Evolutionary conservation across 2,797 vertebrate genomes (phyloP).

Genomic region (Sus cebifrons): DNA sequence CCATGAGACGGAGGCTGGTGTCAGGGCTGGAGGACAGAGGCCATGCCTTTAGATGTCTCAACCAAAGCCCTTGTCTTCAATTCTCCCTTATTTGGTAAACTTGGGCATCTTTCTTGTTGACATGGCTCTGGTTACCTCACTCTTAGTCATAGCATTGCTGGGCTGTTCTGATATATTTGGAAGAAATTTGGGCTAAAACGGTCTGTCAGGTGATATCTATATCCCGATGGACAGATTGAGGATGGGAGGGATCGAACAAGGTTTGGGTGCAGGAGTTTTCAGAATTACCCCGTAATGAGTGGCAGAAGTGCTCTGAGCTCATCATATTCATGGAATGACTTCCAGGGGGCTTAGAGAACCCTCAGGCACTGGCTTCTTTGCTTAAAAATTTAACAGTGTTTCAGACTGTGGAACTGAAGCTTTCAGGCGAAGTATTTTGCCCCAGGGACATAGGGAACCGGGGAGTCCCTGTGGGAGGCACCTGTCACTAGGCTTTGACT

Average conservation of each 20-base stretch:
- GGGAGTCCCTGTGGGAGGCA: background rate
- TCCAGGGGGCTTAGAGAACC: background rate
- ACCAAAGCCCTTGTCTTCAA: background rate
- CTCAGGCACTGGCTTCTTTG: background rate
- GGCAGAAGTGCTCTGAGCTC: background rate
- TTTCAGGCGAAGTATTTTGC: conserved; percentile 17
- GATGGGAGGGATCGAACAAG: background rate
- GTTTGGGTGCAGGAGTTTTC: background rate
- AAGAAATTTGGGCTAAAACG: background rate
- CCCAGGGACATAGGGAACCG: background rate
- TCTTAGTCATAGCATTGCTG: background rate
- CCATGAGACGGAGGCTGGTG: background rate
- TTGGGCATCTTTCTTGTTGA: background rate
- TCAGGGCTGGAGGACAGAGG: background rate
- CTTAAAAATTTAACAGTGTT: conserved; percentile 19
- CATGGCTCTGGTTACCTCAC: background rate
- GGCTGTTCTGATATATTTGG: background rate
- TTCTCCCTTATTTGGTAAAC: background rate
- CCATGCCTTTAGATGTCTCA: background rate
- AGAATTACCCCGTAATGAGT: background rate
- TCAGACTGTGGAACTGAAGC: background rate
- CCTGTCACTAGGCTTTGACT: background rate
- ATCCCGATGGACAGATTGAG: background rate
- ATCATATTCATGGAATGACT: background rate
- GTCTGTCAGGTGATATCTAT: background rate